Evolutionary conservation across 1,140 invertebrate genomes (phyloP).

Genomic region (Tetragonula clypearis): DNA sequence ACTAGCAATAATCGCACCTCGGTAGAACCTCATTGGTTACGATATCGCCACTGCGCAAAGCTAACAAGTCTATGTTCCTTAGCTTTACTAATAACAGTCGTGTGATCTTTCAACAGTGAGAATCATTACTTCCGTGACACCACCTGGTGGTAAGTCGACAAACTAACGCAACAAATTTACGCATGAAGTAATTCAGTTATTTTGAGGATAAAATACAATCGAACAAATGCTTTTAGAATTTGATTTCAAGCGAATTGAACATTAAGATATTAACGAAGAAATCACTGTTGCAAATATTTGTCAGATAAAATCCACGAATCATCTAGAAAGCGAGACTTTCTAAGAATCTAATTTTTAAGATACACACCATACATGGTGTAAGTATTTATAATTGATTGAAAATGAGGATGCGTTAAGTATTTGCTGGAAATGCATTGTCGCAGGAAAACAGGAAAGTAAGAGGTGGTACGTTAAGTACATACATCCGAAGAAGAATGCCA

Average conservation of each 20-base stretch:
- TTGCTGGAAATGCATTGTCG: conserved; percentile 41
- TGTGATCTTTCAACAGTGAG: conserved; percentile 28
- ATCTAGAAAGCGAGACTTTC: neutral
- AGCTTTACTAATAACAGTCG: conserved; percentile 44
- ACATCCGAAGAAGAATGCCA: neutral
- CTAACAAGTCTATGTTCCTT: conserved; percentile 69
- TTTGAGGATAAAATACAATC: neutral
- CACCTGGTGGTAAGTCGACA: conserved; percentile 27
- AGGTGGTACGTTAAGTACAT: conserved; percentile 37
- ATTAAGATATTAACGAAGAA: neutral
- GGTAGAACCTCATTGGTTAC: conserved; percentile 93
- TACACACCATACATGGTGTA: neutral
- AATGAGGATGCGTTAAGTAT: conserved; percentile 40
- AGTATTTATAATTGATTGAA: conserved; percentile 18
- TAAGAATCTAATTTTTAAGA: neutral
- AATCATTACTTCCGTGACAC: conserved; percentile 10
- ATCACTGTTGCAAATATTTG: neutral
- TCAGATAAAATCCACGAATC: neutral
- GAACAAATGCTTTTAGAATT: neutral
- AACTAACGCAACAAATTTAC: conserved; percentile 29
- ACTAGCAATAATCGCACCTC: conserved; percentile 95
- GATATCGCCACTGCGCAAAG: conserved; percentile 91
- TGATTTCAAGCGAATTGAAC: neutral
- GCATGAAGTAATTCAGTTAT: neutral
- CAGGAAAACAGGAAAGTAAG: conserved; percentile 9